These are phyloP conservation scores for Acanthosepion lycidas DNA, from an alignment of 2,888 invertebrate genomes.

Conservation along the genomic window DNA sequence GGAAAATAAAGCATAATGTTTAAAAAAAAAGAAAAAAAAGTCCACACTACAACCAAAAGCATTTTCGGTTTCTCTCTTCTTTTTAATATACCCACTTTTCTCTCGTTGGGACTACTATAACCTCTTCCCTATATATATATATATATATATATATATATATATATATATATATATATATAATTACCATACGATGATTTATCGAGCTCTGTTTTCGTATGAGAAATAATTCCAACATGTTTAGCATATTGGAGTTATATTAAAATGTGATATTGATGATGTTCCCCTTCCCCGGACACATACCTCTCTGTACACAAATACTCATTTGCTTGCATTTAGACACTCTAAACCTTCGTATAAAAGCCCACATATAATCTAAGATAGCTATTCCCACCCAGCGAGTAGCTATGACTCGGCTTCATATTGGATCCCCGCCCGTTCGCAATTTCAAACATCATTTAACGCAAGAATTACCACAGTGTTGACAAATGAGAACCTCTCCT, in stretches of 20 bases:
- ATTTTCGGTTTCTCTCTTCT: too few relatives aligned
- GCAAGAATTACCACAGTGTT: not conserved
- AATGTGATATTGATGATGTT: not conserved
- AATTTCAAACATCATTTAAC: constrained; percentile 33
- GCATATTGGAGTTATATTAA: not conserved
- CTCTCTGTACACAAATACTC: not conserved
- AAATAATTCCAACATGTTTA: not conserved
- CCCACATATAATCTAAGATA: not conserved
- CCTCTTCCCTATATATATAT: not conserved
- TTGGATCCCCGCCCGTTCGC: not conserved
- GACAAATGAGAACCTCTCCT: constrained; percentile 3
- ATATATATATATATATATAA: not conserved
- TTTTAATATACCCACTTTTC: too few relatives aligned
- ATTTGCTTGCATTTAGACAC: not conserved
- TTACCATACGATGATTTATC: not conserved
- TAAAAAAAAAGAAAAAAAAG: too few relatives aligned
- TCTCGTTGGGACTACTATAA: too few relatives aligned
- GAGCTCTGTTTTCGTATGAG: not conserved
- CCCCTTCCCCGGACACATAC: not conserved
- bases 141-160: not conserved
- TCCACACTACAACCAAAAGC: too few relatives aligned
- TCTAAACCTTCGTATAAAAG: not conserved
- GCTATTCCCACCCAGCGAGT: too few relatives aligned
- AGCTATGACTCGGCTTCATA: not conserved
- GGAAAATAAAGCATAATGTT: too few relatives aligned